Percentiles rank a stretch among this genome's conserved stretches.
These are phyloP conservation scores for Gymnoscopelus braueri DNA, from an alignment of 2,797 vertebrate genomes.

Conservation along the genomic window DNA sequence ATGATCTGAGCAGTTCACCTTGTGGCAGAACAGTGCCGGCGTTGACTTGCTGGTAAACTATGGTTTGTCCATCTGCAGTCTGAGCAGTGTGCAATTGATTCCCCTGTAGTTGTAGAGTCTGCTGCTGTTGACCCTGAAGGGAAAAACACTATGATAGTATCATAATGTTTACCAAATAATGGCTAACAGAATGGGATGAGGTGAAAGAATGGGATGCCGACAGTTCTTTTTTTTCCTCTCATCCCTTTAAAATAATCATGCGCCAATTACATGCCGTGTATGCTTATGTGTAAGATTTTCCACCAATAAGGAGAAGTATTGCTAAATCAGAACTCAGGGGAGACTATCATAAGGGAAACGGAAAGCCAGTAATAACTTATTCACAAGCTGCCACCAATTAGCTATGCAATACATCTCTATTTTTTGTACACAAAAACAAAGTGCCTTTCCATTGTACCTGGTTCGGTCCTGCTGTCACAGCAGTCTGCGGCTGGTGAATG, in stretches of 20 bases:
- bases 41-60: slow-evolving; percentile 91
- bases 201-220: neutral
- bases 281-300: neutral
- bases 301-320: neutral
- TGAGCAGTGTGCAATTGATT: slow-evolving; percentile 86
- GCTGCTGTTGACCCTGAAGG: slow-evolving; percentile 85
- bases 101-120: slow-evolving; percentile 89
- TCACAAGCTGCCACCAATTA: too few species aligned
- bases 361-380: too few species aligned
- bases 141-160: too few species aligned
- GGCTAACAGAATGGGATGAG: neutral
- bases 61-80: slow-evolving; percentile 91
- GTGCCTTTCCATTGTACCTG: slow-evolving; percentile 74
- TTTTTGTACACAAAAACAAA: too few species aligned
- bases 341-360: too few species aligned
- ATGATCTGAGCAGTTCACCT: slow-evolving; percentile 72
- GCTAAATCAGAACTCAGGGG: neutral
- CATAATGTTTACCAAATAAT: neutral
- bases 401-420: too few species aligned
- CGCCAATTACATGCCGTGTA: neutral
- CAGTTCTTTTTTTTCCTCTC: neutral
- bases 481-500: slow-evolving; percentile 92
- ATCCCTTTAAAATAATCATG: neutral
- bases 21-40: slow-evolving; percentile 90
- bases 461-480: slow-evolving; percentile 89